These are phyloP conservation scores for Phataginus tricuspis DNA, from an alignment of 2,797 vertebrate species.

Conservation along the genomic window DNA sequence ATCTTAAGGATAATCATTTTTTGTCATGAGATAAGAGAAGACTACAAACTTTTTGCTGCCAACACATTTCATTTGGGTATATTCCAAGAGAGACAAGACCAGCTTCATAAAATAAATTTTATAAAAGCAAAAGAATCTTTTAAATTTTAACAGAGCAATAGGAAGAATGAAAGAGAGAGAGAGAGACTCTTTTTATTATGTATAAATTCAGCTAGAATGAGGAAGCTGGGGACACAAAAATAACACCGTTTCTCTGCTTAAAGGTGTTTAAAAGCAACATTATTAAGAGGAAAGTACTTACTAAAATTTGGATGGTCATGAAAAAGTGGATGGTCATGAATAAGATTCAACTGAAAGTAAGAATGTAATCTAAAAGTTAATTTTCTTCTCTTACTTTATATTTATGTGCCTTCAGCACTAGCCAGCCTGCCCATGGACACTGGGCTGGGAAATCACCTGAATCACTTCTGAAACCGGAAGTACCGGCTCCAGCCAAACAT, in stretches of 20 bases:
- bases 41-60: not conserved
- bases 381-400: not conserved
- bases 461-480: not conserved
- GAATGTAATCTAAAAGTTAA: not conserved
- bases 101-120: not conserved
- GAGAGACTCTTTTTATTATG: not conserved
- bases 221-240: not conserved
- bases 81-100: not conserved
- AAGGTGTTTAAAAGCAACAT: not conserved
- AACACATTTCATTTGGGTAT: not conserved
- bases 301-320: not conserved
- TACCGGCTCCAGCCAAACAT: not conserved
- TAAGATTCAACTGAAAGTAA: not conserved
- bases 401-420: not conserved
- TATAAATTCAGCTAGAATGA: not conserved
- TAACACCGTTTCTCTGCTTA: not conserved
- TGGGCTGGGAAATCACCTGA: not conserved
- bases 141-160: not conserved
- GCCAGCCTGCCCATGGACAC: not conserved
- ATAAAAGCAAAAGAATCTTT: not conserved
- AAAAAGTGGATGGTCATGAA: not conserved
- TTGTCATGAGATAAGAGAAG: not conserved
- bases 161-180: not conserved
- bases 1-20: not conserved
- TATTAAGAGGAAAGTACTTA: not conserved